Evolutionary conservation across 2,888 invertebrate genomes (phyloP).

Genomic region (Catocala nupta): DNA sequence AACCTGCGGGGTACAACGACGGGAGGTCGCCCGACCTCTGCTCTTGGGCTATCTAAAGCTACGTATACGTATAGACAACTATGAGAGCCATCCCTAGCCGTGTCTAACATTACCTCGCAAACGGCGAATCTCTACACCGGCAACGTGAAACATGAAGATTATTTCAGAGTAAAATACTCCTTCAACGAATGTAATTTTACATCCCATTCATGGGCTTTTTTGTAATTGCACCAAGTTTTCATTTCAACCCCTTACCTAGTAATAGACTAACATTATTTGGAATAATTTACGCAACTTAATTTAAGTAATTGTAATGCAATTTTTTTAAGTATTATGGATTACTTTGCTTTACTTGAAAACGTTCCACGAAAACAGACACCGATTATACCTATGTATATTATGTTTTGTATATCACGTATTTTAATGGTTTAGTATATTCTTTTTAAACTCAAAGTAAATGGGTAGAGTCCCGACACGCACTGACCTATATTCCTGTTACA

Average conservation of each 20-base stretch:
- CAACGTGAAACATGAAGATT: conserved; percentile 2
- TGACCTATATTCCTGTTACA: conserved; percentile 38
- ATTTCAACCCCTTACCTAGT: too few relatives aligned
- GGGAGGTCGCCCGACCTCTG: conserved; percentile 71
- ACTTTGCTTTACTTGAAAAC: too few relatives aligned
- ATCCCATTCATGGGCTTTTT: too few relatives aligned
- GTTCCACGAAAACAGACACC: neutral
- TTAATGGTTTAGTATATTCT: neutral
- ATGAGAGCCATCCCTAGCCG: conserved; percentile 39
- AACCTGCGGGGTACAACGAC: conserved; percentile 68
- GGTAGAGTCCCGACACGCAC: conserved; percentile 26
- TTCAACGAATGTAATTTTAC: neutral
- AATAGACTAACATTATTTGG: too few relatives aligned
- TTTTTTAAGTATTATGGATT: too few relatives aligned
- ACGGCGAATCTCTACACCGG: conserved; percentile 13
- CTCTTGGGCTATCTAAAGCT: conserved; percentile 57
- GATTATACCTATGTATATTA: neutral
- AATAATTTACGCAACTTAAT: too few relatives aligned
- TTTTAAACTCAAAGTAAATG: neutral
- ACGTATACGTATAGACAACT: conserved; percentile 42
- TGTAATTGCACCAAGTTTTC: too few relatives aligned
- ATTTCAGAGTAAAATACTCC: neutral
- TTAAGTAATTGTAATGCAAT: too few relatives aligned
- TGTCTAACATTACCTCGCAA: conserved; percentile 30
- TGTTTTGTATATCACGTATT: neutral